Percentiles rank a stretch among this genome's conserved stretches.
phyloP scores from a whole-genome alignment of 2,888 invertebrate genomes.

The Scaptomyza tumidula region DNA sequence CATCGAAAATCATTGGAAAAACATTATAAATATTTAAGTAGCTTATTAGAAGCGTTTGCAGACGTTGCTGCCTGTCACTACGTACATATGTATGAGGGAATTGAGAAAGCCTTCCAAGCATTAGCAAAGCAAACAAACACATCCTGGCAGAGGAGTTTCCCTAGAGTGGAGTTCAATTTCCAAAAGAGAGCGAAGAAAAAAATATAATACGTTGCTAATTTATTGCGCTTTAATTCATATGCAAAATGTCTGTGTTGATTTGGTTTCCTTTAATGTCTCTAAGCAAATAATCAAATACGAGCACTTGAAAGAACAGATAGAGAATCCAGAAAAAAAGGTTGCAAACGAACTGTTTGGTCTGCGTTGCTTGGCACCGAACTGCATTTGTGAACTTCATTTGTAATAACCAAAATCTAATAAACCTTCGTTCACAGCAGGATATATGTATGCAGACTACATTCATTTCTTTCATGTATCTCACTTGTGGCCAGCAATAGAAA shows the following conservation, averaged over 20 bases:
- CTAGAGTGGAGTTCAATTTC: slow-evolving; percentile 47
- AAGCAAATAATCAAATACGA: slow-evolving; percentile 74
- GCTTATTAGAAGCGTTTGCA: slow-evolving; percentile 77
- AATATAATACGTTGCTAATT: slow-evolving; percentile 59
- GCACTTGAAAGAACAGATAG: slow-evolving; percentile 48
- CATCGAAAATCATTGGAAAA: slow-evolving; percentile 64
- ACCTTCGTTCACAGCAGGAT: slow-evolving; percentile 60
- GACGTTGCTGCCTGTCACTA: not conserved
- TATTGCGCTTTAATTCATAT: slow-evolving; percentile 81
- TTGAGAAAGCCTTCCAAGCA: slow-evolving; percentile 48
- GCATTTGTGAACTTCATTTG: slow-evolving; percentile 42
- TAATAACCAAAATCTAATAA: slow-evolving; percentile 65
- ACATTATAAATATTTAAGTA: slow-evolving; percentile 81
- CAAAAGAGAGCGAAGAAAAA: slow-evolving; percentile 13
- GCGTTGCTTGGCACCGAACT: slow-evolving; percentile 44
- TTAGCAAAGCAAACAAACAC: slow-evolving; percentile 67
- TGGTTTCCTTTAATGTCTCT: slow-evolving; percentile 63
- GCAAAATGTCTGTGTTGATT: slow-evolving; percentile 60
- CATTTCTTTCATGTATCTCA: slow-evolving; percentile 1
- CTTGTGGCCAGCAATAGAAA: not conserved
- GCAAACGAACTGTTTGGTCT: not conserved
- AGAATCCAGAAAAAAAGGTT: slow-evolving; percentile 3
- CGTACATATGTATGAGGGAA: slow-evolving; percentile 3
- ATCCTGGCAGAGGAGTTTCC: slow-evolving; percentile 14
- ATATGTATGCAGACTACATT: slow-evolving; percentile 20